Evolutionary conservation across 2,888 invertebrate genomes (phyloP).

Genomic region (Cerastis rubricosa): DNA sequence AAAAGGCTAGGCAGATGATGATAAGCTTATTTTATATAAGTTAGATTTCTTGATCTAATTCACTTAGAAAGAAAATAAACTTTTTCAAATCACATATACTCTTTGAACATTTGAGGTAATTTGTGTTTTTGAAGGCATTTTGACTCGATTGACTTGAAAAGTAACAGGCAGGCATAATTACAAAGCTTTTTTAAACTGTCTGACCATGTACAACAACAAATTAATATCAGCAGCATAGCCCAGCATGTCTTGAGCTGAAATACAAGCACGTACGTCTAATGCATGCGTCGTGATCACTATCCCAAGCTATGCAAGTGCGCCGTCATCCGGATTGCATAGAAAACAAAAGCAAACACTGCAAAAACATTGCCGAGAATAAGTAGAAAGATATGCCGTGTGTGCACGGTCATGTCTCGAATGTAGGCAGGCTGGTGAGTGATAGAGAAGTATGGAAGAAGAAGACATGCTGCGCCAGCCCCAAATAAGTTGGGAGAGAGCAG

Average conservation of each 20-base stretch:
- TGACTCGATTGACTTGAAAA: too few species aligned
- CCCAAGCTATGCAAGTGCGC: constrained; percentile 47
- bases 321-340: constrained; percentile 62
- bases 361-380: constrained; percentile 49
- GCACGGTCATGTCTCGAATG: background rate
- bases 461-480: background rate
- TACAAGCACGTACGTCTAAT: constrained; percentile 30
- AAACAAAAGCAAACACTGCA: constrained; percentile 59
- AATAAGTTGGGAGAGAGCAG: background rate
- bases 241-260: constrained; percentile 23
- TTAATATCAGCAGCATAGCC: background rate
- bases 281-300: constrained; percentile 47
- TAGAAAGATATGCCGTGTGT: background rate
- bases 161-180: too few species aligned
- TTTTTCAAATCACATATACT: too few species aligned
- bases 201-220: background rate
- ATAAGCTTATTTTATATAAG: too few species aligned
- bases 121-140: too few species aligned
- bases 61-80: too few species aligned
- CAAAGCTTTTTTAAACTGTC: background rate
- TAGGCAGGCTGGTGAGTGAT: background rate
- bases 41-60: too few species aligned
- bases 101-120: too few species aligned
- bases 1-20: too few species aligned
- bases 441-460: background rate